These are phyloP conservation scores for zebrafish (Danio rerio) DNA, from an alignment of 2,113 vertebrate genomes.

Conservation along the genomic window GRCz12tu NC_133176.1:33765001-33765500, in stretches of 20 bases:
- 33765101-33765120: conserved; percentile 94
- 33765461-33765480: no score
- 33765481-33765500: no score
- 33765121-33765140: conserved; percentile 89
- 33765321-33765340: conserved; percentile 2
- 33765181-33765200: conserved; percentile 78
- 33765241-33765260: conserved; percentile 5
- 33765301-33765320: neutral
- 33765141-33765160: conserved; percentile 86
- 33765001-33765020: conserved; percentile 73
- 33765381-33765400: neutral
- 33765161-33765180: conserved; percentile 86
- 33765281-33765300: neutral
- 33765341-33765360: conserved; percentile 6
- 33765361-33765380: neutral
- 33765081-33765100: conserved; percentile 88
- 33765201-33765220: conserved; percentile 1
- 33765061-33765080: neutral
- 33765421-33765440: neutral
- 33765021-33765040: neutral
- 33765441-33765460: neutral
- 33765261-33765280: neutral
- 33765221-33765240: neutral
- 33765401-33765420: neutral
- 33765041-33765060: neutral